These are phyloP conservation scores for Oenanthe melanoleuca DNA, from an alignment of 2,113 vertebrate species.

Conservation along the genomic window DNA sequence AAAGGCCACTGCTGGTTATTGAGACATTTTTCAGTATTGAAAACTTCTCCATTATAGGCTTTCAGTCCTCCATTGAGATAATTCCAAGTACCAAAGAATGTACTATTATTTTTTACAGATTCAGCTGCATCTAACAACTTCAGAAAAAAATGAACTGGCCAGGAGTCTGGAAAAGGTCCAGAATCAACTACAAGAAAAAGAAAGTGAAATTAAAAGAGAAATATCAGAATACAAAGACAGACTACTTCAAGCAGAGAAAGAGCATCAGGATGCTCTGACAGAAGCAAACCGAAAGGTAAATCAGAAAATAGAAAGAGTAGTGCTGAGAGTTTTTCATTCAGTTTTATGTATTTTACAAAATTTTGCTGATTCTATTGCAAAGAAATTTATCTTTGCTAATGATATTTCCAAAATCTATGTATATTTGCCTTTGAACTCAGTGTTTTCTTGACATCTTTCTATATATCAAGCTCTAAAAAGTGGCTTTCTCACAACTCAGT, in stretches of 20 bases:
- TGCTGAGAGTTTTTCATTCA: background rate
- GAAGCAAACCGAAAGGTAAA: conserved; percentile 59
- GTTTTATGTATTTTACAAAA: background rate
- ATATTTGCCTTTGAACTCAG: background rate
- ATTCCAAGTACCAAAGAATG: background rate
- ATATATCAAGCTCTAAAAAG: background rate
- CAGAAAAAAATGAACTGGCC: conserved; percentile 66
- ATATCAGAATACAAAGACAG: conserved; percentile 54
- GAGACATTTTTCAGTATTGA: background rate
- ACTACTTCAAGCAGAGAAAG: conserved; percentile 55
- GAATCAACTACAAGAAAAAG: conserved; percentile 58
- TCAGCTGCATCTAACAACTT: conserved; percentile 51
- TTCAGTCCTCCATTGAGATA: background rate
- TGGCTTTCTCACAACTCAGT: background rate
- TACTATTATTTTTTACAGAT: conserved; percentile 40
- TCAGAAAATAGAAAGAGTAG: background rate
- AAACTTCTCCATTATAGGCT: background rate
- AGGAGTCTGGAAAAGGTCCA: conserved; percentile 44
- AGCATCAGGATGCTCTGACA: conserved; percentile 24
- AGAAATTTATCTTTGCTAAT: background rate
- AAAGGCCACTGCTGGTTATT: background rate
- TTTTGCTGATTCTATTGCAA: background rate
- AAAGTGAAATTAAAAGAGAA: conserved; percentile 63
- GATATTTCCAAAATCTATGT: background rate
- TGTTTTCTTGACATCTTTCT: background rate